Percentiles rank a stretch among this genome's conserved stretches.
These are phyloP conservation scores for Leptobrachium leishanense DNA, from an alignment of 2,113 vertebrate genomes.

Conservation along the genomic window DNA sequence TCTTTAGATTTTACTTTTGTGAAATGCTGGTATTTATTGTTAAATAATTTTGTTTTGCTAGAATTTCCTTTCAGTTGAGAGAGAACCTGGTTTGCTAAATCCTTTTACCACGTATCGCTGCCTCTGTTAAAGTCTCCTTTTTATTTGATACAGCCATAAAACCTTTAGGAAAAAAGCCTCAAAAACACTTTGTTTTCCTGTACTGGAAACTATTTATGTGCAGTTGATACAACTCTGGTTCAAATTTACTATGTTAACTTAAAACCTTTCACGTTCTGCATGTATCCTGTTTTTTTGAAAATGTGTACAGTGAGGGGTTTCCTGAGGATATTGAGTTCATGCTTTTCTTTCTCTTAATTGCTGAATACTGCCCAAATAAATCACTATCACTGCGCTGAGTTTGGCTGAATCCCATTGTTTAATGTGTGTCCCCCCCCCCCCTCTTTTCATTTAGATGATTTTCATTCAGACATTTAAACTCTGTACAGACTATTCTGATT, in stretches of 20 bases:
- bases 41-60: too few species aligned
- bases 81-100: too few species aligned
- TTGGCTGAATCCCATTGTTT: background rate
- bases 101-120: too few species aligned
- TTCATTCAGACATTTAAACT: background rate
- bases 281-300: conserved; percentile 66
- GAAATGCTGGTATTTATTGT: too few species aligned
- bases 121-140: too few species aligned
- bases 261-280: conserved; percentile 28
- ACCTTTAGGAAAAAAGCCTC: too few species aligned
- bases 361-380: conserved; percentile 21
- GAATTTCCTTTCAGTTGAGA: too few species aligned
- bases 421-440: background rate
- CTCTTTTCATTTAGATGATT: background rate
- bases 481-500: background rate
- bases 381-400: background rate
- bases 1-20: too few species aligned
- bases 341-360: conserved; percentile 48
- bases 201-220: background rate
- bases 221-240: background rate
- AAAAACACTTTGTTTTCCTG: background rate
- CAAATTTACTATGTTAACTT: conserved; percentile 8
- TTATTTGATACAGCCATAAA: too few species aligned
- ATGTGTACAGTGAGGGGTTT: conserved; percentile 54
- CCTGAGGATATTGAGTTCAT: conserved; percentile 57